Evolutionary conservation across 92 coral and sea anemone genomes (phyloP), one percentile per base, ranked within the genome.

Genomic region (Ricordea florida): DNA sequence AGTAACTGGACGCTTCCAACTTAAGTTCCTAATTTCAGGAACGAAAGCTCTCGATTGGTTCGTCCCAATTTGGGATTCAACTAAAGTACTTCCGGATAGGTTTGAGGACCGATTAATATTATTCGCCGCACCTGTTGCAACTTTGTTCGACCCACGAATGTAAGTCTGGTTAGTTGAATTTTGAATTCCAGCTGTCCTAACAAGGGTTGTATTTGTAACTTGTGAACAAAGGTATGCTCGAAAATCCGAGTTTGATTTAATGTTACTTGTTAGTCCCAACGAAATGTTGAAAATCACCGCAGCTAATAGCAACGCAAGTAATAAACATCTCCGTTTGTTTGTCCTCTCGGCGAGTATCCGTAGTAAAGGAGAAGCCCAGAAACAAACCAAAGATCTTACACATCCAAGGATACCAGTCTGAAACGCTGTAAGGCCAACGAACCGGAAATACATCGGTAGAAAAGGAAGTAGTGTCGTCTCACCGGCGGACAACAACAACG

Each of bases 381-480:
- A 92, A 11, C 84, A 46, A 5, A 96, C 73, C 24, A 96, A 61
- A 33, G 89, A 80, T 70, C 91, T 83, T 4, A 80, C 33, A 7
- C 89, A 78, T 24, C 97, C 93, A 47, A 96, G 62, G 10, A 96
- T 62, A 11, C 99, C 99, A 68, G 69, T 82, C 75, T 96, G 97
- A 58, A 92, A 76, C 15, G 99, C 96, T 24, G 93, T 89, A 18
- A 96, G 74, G 25, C 99, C 99, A 76, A 92, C 77, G 15, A 92
- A 84, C 41, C 99, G 99, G 69, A 85, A 96, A 57, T 80, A 96
- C 88, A 96, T 83, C n/a, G 99, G 99, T 14, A 92, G 83, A 75
- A 92, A 96, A 1, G 97, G 99, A 26, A 89, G 38, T 28, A 96
- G 69, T 13, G 85, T 82, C 27, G 87, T 82, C 50, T 70, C 33